Evolutionary conservation across 2,888 invertebrate species (phyloP).

Genomic region (Leptura quadrifasciata): DNA sequence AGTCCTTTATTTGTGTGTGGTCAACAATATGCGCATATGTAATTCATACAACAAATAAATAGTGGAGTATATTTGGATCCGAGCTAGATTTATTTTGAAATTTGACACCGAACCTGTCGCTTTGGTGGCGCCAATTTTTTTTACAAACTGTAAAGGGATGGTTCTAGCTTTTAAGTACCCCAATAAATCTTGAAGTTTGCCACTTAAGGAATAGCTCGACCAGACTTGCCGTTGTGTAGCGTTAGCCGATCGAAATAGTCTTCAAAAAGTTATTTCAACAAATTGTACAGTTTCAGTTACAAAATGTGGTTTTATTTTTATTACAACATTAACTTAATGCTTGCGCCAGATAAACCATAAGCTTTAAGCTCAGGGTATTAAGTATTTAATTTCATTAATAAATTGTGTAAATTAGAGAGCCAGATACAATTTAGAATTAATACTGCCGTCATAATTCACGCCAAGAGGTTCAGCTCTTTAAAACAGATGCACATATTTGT

Average conservation of each 20-base stretch:
- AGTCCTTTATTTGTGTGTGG: constrained; percentile 32
- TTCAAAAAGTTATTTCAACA: not conserved
- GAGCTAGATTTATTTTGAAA: constrained; percentile 56
- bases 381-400: constrained; percentile 40
- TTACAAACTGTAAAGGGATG: constrained; percentile 54
- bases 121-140: constrained; percentile 63
- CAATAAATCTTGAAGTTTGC: constrained; percentile 48
- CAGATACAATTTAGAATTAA: constrained; percentile 45
- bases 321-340: not conserved
- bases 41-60: constrained; percentile 21
- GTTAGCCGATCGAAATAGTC: not conserved
- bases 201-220: constrained; percentile 39
- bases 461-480: constrained; percentile 47
- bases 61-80: constrained; percentile 12
- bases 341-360: not conserved
- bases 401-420: constrained; percentile 22
- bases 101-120: constrained; percentile 55
- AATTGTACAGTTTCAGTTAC: not conserved
- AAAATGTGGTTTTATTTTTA: not conserved
- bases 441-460: constrained; percentile 48
- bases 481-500: constrained; percentile 50
- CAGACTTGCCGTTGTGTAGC: constrained; percentile 10
- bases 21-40: constrained; percentile 21
- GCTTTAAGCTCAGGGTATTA: not conserved
- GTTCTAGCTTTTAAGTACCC: constrained; percentile 46